phyloP scores from a whole-genome alignment of 2,797 vertebrate genomes.

The Pseudopleuronectes americanus region DNA sequence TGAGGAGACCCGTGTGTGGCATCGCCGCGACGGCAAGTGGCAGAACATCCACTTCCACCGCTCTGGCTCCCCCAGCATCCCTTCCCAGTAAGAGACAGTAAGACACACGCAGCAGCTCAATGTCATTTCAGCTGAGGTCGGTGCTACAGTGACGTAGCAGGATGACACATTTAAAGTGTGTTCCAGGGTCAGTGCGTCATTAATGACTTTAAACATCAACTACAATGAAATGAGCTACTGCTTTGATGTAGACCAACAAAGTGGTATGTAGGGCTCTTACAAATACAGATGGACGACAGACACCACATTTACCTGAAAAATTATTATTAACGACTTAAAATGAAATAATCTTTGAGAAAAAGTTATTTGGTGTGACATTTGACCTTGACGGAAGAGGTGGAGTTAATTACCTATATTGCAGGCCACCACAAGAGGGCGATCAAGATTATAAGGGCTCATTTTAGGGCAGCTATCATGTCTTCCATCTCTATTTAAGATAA shows the following conservation, averaged over 20 bases:
- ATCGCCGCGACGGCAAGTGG: conserved; percentile 96
- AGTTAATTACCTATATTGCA: no score
- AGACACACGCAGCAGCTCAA: conserved; percentile 16
- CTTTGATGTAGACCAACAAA: background rate
- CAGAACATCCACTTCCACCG: conserved; percentile 98
- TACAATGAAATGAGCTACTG: background rate
- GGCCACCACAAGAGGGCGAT: no score
- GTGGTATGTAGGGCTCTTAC: no score
- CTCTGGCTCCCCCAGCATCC: conserved; percentile 93
- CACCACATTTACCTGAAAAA: no score
- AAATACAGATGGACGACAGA: no score
- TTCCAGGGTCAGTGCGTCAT: background rate
- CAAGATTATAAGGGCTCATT: no score
- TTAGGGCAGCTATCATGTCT: no score
- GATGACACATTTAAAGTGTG: background rate
- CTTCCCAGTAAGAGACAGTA: conserved; percentile 79
- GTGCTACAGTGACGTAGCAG: background rate
- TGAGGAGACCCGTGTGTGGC: conserved; percentile 97
- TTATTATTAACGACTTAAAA: no score
- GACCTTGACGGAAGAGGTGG: no score
- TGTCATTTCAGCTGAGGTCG: background rate
- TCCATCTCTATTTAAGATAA: no score
- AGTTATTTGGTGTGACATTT: no score
- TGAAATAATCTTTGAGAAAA: no score
- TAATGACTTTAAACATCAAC: background rate